Conservation (phyloP, 64 coral and sea anemone species). For the Acropora tenuis region DNA sequence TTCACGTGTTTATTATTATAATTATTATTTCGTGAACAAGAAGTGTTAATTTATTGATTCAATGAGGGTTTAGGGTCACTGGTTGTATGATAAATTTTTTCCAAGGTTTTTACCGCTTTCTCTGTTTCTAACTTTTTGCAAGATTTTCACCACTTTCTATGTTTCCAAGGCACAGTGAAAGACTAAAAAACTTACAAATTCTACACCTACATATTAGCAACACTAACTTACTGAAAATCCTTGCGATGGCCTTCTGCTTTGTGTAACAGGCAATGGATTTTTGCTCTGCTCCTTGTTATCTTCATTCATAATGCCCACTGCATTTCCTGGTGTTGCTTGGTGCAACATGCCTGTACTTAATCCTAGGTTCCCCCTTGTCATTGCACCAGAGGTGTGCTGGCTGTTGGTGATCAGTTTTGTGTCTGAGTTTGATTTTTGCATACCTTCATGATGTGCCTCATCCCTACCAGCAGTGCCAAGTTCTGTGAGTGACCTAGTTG, state of each 20-base stretch:
- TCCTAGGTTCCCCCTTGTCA: background rate
- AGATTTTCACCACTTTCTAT: no score
- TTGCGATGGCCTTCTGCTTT: background rate
- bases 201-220: background rate
- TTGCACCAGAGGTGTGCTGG: background rate
- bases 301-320: background rate
- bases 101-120: no score
- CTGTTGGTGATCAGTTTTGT: conserved; percentile 1
- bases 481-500: background rate
- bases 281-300: background rate
- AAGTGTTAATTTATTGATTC: no score
- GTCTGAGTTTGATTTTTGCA: conserved; percentile 12
- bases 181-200: no score
- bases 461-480: background rate
- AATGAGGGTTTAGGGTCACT: no score
- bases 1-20: no score
- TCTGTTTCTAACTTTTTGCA: no score
- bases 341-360: background rate
- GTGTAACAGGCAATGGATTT: background rate
- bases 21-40: no score
- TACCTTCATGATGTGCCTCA: background rate
- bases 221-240: background rate
- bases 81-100: no score
- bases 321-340: background rate
- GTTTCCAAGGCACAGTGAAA: no score